These are phyloP conservation scores for Dicycla oo DNA, from an alignment of 2,888 invertebrate genomes.

Conservation along the genomic window DNA sequence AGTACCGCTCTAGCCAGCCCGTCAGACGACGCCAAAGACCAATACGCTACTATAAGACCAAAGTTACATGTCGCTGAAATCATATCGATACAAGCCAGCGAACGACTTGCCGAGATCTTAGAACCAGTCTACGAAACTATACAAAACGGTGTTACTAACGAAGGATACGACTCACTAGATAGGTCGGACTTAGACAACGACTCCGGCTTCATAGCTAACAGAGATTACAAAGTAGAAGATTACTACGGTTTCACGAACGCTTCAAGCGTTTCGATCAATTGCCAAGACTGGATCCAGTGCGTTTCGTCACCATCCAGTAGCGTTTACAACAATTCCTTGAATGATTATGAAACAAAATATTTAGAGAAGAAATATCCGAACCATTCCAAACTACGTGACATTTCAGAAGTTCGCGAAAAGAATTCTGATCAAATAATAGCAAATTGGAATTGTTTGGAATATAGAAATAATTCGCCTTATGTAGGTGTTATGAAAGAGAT, in stretches of 20 bases:
- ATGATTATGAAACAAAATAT: constrained; percentile 74
- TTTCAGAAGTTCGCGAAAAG: constrained; percentile 61
- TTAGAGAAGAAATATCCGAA: constrained; percentile 73
- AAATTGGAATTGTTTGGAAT: constrained; percentile 49
- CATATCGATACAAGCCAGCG: constrained; percentile 85
- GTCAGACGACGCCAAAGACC: constrained; percentile 72
- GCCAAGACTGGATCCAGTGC: constrained; percentile 83
- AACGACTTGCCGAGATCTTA: constrained; percentile 84
- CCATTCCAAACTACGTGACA: constrained; percentile 67
- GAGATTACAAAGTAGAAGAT: constrained; percentile 74
- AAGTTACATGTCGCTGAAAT: constrained; percentile 86
- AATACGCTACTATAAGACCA: constrained; percentile 75
- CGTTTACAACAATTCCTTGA: constrained; percentile 79
- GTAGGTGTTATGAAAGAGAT: constrained; percentile 49
- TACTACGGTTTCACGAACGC: constrained; percentile 82
- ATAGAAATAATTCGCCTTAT: constrained; percentile 33
- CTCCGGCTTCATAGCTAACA: constrained; percentile 74
- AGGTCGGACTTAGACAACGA: constrained; percentile 75
- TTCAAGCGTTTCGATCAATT: constrained; percentile 82
- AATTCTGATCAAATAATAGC: constrained; percentile 57
- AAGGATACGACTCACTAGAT: constrained; percentile 79
- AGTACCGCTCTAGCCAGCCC: constrained; percentile 78
- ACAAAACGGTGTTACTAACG: constrained; percentile 76
- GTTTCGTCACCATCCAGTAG: constrained; percentile 79
- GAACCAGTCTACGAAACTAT: constrained; percentile 87